phyloP scores from a whole-genome alignment of 1,140 invertebrate species.

The Plectrocnemia conspersa region DNA sequence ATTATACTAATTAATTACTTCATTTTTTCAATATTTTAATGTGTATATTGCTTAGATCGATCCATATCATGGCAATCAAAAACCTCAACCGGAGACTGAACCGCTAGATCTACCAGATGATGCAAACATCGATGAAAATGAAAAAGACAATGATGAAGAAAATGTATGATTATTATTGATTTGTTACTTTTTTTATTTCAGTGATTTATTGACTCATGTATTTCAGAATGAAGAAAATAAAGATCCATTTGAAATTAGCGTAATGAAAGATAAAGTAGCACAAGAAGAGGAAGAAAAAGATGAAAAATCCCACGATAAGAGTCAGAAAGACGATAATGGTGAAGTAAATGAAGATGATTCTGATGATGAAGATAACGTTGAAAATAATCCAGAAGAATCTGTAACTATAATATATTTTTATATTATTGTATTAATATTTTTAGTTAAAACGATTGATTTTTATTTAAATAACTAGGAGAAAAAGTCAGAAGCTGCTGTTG shows the following conservation, averaged over 20 bases:
- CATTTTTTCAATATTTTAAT: neutral
- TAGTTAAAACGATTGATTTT: neutral
- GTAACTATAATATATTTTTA: slow-evolving; percentile 3
- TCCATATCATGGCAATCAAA: slow-evolving; percentile 76
- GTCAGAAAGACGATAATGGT: too few species aligned
- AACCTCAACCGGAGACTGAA: slow-evolving; percentile 72
- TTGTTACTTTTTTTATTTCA: slow-evolving; percentile 17
- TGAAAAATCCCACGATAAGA: slow-evolving; percentile 46
- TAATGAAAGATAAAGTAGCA: slow-evolving; percentile 60
- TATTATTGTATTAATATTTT: neutral
- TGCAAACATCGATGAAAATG: slow-evolving; percentile 75
- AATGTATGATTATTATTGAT: slow-evolving; percentile 44
- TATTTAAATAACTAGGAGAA: neutral
- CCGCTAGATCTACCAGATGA: slow-evolving; percentile 83
- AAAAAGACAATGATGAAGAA: slow-evolving; percentile 51
- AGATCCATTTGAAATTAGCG: slow-evolving; percentile 80
- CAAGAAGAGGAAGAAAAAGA: slow-evolving; percentile 46
- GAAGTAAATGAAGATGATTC: slow-evolving; percentile 49
- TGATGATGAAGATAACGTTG: slow-evolving; percentile 44
- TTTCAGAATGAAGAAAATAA: slow-evolving; percentile 55
- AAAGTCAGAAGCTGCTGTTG: neutral
- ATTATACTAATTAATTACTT: slow-evolving; percentile 1
- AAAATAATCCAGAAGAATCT: slow-evolving; percentile 29
- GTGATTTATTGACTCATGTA: neutral
- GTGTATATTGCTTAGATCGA: slow-evolving; percentile 53